Evolutionary conservation across 92 coral and sea anemone genomes (phyloP).

Genomic region (Parazoanthus darwini): DNA sequence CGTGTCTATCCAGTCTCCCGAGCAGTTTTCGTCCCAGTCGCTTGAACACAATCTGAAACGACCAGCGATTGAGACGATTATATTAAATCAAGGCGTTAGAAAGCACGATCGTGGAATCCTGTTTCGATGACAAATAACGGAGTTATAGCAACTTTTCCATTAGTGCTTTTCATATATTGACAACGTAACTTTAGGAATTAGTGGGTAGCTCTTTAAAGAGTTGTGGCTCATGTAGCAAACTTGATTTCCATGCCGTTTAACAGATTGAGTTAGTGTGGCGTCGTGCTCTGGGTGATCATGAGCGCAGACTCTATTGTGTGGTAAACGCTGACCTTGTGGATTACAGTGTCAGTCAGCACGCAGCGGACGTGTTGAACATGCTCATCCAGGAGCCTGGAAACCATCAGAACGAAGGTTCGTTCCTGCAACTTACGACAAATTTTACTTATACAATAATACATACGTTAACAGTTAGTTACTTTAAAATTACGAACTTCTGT

Average conservation of each 20-base stretch:
- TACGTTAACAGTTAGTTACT: not conserved
- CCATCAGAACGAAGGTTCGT: constrained; percentile 48
- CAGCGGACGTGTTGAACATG: constrained; percentile 52
- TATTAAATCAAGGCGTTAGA: no score
- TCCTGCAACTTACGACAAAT: constrained; percentile 36
- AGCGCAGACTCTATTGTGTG: constrained; percentile 70
- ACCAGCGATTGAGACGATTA: no score
- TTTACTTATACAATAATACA: constrained; percentile 43
- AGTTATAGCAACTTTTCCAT: no score
- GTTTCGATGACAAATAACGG: no score
- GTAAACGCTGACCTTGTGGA: constrained; percentile 81
- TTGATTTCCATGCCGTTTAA: not conserved
- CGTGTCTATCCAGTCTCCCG: no score
- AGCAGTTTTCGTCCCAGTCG: no score
- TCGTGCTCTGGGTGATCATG: constrained; percentile 76
- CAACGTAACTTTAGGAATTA: no score
- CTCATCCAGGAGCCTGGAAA: constrained; percentile 47
- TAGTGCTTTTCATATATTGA: no score
- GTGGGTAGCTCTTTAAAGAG: not conserved
- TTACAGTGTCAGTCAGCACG: constrained; percentile 79
- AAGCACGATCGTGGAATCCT: no score
- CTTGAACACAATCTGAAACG: no score
- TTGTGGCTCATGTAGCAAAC: not conserved
- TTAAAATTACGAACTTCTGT: no score
- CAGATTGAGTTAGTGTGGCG: constrained; percentile 92